Conservation (phyloP, 2,888 invertebrate genomes). For the Habrosyne pyritoides region DNA sequence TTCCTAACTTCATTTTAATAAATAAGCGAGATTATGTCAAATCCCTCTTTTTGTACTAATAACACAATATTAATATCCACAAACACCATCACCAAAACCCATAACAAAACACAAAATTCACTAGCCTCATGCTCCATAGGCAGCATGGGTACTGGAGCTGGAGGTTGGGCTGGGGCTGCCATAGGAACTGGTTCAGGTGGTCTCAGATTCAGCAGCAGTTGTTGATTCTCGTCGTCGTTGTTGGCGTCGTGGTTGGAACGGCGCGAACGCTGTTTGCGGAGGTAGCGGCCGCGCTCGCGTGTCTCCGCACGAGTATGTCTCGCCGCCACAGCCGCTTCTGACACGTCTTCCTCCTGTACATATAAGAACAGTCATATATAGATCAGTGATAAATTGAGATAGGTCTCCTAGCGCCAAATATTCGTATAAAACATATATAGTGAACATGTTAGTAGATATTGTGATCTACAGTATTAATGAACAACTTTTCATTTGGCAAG, state of each 20-base stretch:
- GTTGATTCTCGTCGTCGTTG: background rate
- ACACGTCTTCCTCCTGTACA: constrained; percentile 88
- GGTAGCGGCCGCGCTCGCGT: constrained; percentile 91
- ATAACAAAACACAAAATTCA: constrained; percentile 26
- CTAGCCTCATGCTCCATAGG: constrained; percentile 29
- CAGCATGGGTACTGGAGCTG: constrained; percentile 12
- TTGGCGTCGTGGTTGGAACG: constrained; percentile 68
- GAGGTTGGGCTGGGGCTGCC: background rate
- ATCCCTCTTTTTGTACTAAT: no score
- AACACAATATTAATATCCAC: no score
- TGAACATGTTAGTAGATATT: no score
- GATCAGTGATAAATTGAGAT: no score
- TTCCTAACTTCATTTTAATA: no score
- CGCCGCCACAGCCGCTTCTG: constrained; percentile 87
- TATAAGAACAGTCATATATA: background rate
- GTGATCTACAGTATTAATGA: no score
- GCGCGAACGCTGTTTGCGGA: constrained; percentile 60
- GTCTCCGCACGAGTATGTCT: constrained; percentile 91
- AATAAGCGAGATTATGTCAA: no score
- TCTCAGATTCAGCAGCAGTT: constrained; percentile 20
- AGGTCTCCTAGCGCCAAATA: no score
- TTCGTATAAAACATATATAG: no score
- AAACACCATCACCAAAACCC: no score
- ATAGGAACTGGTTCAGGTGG: constrained; percentile 2
- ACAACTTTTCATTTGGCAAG: no score